phyloP scores from a whole-genome alignment of 1,140 invertebrate genomes.

The Papilio polytes region DNA sequence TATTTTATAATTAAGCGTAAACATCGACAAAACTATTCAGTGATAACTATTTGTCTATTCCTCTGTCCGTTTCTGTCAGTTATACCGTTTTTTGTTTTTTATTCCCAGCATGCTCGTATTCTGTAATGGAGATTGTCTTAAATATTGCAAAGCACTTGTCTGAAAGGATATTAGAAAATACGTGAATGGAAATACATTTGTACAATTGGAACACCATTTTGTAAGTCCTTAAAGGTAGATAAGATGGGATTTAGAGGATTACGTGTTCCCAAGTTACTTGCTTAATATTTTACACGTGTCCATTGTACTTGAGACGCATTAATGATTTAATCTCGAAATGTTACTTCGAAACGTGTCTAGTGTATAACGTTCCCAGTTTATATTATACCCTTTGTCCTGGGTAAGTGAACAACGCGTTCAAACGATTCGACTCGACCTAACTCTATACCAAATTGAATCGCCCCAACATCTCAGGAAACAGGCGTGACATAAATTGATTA shows the following conservation, averaged over 20 bases:
- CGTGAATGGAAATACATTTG: conserved; percentile 21
- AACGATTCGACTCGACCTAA: too few species aligned
- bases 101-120: too few species aligned
- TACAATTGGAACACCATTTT: background rate
- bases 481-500: background rate
- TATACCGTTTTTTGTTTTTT: too few species aligned
- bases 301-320: background rate
- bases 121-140: too few species aligned
- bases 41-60: too few species aligned
- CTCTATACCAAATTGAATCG: too few species aligned
- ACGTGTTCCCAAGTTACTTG: background rate
- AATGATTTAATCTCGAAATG: background rate
- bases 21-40: too few species aligned
- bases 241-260: conserved; percentile 1
- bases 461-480: background rate
- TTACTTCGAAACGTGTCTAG: background rate
- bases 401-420: background rate
- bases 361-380: background rate
- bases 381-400: background rate
- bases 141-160: background rate
- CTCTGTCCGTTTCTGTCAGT: too few species aligned
- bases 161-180: conserved; percentile 22
- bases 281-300: conserved; percentile 2
- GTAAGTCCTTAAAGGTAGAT: conserved; percentile 9
- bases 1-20: too few species aligned